Evolutionary conservation across 2,888 invertebrate species (phyloP).

Genomic region (Sthenelais limicola): DNA sequence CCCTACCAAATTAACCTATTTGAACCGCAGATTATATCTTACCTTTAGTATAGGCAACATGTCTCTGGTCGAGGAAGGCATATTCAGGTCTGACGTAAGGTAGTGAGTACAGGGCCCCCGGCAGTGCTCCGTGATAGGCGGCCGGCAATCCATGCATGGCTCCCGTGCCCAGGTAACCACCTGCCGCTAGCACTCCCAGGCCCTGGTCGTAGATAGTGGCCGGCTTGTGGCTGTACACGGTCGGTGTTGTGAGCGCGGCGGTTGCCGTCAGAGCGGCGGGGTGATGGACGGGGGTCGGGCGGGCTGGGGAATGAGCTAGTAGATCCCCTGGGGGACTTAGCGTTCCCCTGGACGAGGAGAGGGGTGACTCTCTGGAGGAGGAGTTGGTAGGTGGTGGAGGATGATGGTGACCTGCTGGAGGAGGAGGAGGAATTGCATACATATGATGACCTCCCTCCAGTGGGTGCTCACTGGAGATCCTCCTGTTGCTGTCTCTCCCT

Average conservation of each 20-base stretch:
- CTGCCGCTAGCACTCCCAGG: not conserved
- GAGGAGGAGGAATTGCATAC: not conserved
- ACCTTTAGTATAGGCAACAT: constrained; percentile 17
- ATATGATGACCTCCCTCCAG: not conserved
- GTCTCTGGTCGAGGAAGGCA: constrained; percentile 30
- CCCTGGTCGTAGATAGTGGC: constrained; percentile 2
- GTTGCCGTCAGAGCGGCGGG: constrained; percentile 13
- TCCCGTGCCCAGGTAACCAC: too few species aligned
- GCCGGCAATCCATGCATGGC: constrained; percentile 22
- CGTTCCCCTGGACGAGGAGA: too few species aligned
- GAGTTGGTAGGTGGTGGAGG: too few species aligned
- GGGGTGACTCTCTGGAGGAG: too few species aligned
- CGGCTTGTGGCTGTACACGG: not conserved
- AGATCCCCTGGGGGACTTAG: too few species aligned
- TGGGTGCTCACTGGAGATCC: not conserved
- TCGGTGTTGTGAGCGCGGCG: constrained; percentile 10
- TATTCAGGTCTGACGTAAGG: constrained; percentile 37
- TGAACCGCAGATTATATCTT: not conserved
- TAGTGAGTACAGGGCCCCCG: constrained; percentile 8
- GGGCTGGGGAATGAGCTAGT: not conserved
- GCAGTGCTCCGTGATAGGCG: constrained; percentile 1
- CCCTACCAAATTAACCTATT: too few species aligned
- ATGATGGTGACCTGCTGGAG: too few species aligned
- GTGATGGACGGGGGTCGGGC: constrained; percentile 15
- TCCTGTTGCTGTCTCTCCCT: too few species aligned